These are phyloP conservation scores for Caenorhabditis sinica DNA, from an alignment of 2,888 invertebrate species.

Conservation along the genomic window DNA sequence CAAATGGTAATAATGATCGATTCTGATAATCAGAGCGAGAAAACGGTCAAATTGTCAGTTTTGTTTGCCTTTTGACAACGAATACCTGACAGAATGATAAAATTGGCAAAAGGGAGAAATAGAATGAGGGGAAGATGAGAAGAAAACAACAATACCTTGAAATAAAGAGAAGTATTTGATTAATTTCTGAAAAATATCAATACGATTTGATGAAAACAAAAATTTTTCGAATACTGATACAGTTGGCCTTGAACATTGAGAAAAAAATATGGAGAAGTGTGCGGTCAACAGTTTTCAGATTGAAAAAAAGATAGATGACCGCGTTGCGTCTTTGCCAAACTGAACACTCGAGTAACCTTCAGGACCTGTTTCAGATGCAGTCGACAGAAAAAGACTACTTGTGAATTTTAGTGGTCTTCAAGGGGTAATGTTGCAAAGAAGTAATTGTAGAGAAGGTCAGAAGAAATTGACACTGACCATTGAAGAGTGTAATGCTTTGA, in stretches of 20 bases:
- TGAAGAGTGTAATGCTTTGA: too few species aligned
- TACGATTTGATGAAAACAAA: slow-evolving; percentile 17
- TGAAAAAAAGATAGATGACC: slow-evolving; percentile 39
- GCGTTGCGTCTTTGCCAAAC: slow-evolving; percentile 32
- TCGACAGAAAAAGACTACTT: slow-evolving; percentile 1
- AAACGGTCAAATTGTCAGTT: neutral
- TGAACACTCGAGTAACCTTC: slow-evolving; percentile 56
- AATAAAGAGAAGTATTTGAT: neutral
- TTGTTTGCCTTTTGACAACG: slow-evolving; percentile 19
- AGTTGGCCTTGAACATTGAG: slow-evolving; percentile 1
- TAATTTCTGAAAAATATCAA: neutral
- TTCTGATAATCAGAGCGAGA: slow-evolving; percentile 39
- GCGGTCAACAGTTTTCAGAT: slow-evolving; percentile 29
- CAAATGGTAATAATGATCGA: slow-evolving; percentile 27
- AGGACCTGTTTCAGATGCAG: slow-evolving; percentile 37
- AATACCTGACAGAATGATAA: slow-evolving; percentile 16
- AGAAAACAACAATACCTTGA: neutral
- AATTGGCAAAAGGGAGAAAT: neutral
- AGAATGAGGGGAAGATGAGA: neutral
- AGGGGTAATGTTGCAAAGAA: too few species aligned
- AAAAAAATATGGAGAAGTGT: slow-evolving; percentile 2
- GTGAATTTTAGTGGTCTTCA: neutral
- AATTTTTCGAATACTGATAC: neutral
- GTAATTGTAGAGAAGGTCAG: neutral
- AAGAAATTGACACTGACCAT: neutral